Base-by-base conservation (phyloP, 2,113 vertebrate species). In the Ictalurus furcatus region DNA sequence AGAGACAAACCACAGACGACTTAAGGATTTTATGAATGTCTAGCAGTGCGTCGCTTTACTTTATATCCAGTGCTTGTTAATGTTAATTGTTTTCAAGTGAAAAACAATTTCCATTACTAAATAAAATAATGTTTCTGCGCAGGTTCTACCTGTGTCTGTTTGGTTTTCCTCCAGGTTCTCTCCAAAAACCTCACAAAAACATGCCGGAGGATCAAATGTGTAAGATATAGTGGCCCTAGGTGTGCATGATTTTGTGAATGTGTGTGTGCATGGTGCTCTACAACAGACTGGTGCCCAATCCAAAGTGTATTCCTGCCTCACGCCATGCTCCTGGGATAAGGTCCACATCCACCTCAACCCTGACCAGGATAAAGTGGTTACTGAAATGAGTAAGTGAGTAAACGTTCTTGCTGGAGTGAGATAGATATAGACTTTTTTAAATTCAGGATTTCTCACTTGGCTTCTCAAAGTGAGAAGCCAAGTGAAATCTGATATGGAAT, bases 1-100 rank as follows among this genome's bases (percentile, higher is more conserved):
- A 44, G 23, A 69, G 13, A 44, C 73, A 61, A 87, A 81, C 85
- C 80, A 48, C 84, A 67, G 80, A 85, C n/a, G 6, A 54, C 19
- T 17, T 7, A 30, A 78, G 7, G 6, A 12, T 40, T 87, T 56
- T 28, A 59, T 25, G 34, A 82, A 34, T 48, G 23, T 30, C n/a
- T 65, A 40, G 2, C 37, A 71, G 79, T 48, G 28, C 21, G 11
- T 40, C 2, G 19, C 71, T 74, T 74, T 8, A 21, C 19, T 44
- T 23, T 40, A 74, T 74, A 19, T 7, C 37, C 4, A 2, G 6
- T 71, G 5, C 4, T 6, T 16, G 1, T 14, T 69, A 30, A 16
- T 69, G 23, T n/a, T 9, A 3, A 67, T 67, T 67, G 11, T n/a
- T 67, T 30, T 69, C 13, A 63, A 63, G 61, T 63, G 23, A 25